These are phyloP conservation scores for Thalassoma bifasciatum DNA, from an alignment of 2,113 vertebrate genomes.

Conservation along the genomic window DNA sequence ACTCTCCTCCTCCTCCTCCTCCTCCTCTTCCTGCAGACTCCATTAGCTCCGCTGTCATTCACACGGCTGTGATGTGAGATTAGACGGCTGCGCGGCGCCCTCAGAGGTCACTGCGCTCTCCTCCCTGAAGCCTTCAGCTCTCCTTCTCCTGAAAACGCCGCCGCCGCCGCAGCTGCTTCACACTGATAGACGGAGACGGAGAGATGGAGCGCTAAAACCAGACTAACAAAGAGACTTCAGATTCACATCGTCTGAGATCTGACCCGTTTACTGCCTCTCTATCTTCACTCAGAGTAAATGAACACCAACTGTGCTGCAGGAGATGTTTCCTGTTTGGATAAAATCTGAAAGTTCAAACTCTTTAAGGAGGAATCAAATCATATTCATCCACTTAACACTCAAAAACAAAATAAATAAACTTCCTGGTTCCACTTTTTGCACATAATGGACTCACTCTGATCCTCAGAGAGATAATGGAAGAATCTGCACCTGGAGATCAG, in stretches of 20 bases:
- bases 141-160: slow-evolving; percentile 16
- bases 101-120: slow-evolving; percentile 14
- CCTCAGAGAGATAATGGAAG: too few species aligned
- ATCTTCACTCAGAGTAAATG: slow-evolving; percentile 24
- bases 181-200: background rate
- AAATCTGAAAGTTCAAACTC: background rate
- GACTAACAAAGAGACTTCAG: slow-evolving; percentile 34
- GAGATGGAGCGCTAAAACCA: slow-evolving; percentile 4
- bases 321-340: background rate
- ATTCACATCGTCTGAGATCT: slow-evolving; percentile 35
- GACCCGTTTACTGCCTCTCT: slow-evolving; percentile 1
- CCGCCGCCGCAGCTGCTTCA: slow-evolving; percentile 4
- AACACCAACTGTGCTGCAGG: background rate
- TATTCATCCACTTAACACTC: too few species aligned
- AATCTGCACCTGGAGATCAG: background rate
- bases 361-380: too few species aligned
- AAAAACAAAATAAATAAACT: too few species aligned
- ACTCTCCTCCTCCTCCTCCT: slow-evolving; percentile 2
- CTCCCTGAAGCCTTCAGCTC: background rate
- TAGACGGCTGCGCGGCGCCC: slow-evolving; percentile 1
- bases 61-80: slow-evolving; percentile 41
- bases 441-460: too few species aligned
- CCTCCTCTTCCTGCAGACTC: slow-evolving; percentile 34
- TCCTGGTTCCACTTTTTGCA: too few species aligned
- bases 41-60: slow-evolving; percentile 53